Base-by-base conservation (phyloP, 1,140 invertebrate genomes). In the Eriocheir sinensis region DNA sequence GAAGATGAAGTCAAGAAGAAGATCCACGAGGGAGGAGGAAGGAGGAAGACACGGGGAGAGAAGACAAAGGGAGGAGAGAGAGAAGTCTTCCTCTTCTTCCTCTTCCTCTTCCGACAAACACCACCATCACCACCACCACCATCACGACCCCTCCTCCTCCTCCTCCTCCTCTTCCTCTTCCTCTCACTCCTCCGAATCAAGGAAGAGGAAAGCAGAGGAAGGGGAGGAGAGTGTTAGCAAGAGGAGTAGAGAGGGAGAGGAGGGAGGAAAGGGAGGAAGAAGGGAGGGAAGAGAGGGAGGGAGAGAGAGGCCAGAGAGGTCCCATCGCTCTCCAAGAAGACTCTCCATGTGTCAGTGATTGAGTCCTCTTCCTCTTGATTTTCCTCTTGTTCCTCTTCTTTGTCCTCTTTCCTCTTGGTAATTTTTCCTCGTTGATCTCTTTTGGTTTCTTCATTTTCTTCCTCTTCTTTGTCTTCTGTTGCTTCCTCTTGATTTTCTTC, bases 281-380 rank as follows among this genome's bases (percentile, higher is more conserved):
- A 38, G 81, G 53, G 30, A 91, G 41, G 38, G 44, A 36, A 60
- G 53, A 38, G 48, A 91, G 27, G 94, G 94, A 38, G 91, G 94
- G 32, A 91, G 94, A 79, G 94, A 94, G 32, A 91, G 94, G 40
- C 94, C 94, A 2, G 94, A 94, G 30, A 91, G 94, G 30, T 89
- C 94, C 38, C 94, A 94, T 48, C 91, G 94, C 27, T 94, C 94
- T 6, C 94, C 94, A 21, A 83, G 94, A 41, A 91, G 94, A 85
- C 48, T 94, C 3, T 94, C 94, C n/a, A 94, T 94, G 94, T 94
- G 94, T 94, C 94, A 94, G 89, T 94, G 79, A 85, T 44, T 15
- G n/a, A n/a, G 32, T 48, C n/a, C n/a, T n/a, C n/a, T n/a, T n/a
- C n/a, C n/a, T n/a, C n/a, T n/a, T n/a, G n/a, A n/a, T n/a, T n/a